Base-by-base conservation (phyloP, 64 coral and sea anemone species). In the Astreopora myriophthalma region DNA sequence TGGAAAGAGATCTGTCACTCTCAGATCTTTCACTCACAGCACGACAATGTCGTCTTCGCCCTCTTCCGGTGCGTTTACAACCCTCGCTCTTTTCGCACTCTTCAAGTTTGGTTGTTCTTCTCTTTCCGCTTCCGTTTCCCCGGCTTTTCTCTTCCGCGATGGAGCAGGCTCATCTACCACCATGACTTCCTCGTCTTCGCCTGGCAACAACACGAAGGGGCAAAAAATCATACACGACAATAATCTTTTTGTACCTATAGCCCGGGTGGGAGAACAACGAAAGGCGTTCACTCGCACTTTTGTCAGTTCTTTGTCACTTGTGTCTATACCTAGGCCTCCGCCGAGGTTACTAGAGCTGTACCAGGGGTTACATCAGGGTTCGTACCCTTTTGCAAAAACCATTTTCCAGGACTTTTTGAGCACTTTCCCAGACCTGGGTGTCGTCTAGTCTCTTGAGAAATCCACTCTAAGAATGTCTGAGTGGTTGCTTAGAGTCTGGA, bases 141-240 rank as follows among this genome's bases (percentile, higher is more conserved):
- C 85, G 10, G 69, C 61, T 66, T 93, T 96, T 79, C 95, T 82
- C 57, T 96, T 96, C 28, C 95, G 86, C 5, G 91, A 85, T 2
- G 71, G 69, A 22, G 24, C 75, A 39, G 95, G 26, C 55, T 89
- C 42, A 11, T 93, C 86, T 2, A 89, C 63, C 5, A 96, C 55
- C 72, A 93, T 89, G 11, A 96, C 12, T 48, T 85, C 89, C 10
- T 92, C 89, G 17, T 85, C 64, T 30, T 80, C 88, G 2, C 66
- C 88, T 90, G 46, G 14, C 25, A 70, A 22, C 34, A 7, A 65
- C 1, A 88, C 23, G 34, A 17, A 38, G 1, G 22, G 6, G 26
- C 60, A 68, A 68, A 20, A 20, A 58, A 67, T 29, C 64, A 8
- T 28, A 27, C n/a, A 7, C 20, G 0, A 10, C 3, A 63, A 63